These are phyloP conservation scores for Sebastes cheni DNA, from an alignment of 2,797 vertebrate genomes.

Conservation along the genomic window DNA sequence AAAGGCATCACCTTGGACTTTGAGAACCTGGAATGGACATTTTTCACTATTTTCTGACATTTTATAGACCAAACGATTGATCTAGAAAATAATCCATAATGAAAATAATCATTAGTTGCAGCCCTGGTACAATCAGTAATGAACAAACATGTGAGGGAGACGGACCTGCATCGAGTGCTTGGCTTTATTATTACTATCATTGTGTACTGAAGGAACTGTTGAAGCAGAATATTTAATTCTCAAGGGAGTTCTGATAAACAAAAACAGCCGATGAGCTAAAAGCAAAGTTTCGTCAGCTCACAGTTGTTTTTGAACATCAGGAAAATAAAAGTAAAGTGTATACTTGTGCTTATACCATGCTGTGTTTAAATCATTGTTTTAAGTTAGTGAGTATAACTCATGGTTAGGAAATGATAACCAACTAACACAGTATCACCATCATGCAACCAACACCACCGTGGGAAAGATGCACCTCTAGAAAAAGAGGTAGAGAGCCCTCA, in stretches of 20 bases:
- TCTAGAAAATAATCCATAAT: not conserved
- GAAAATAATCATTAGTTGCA: not conserved
- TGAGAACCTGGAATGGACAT: too few species aligned
- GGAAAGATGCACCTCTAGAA: not conserved
- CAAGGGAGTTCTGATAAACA: not conserved
- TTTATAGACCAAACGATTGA: too few species aligned
- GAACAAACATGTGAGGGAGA: not conserved
- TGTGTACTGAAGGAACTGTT: not conserved
- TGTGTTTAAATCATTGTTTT: not conserved
- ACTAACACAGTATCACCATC: not conserved
- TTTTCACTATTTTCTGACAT: too few species aligned
- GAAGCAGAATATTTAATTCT: not conserved
- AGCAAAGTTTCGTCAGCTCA: not conserved
- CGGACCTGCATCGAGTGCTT: not conserved
- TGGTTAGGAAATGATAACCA: too few species aligned
- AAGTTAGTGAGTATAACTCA: not conserved
- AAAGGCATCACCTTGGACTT: too few species aligned
- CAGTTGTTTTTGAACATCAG: not conserved
- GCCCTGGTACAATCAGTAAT: not conserved
- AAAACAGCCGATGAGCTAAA: not conserved
- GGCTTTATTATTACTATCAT: not conserved
- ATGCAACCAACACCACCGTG: not conserved
- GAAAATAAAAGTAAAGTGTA: not conserved
- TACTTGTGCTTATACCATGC: not conserved
- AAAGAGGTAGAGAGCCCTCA: not conserved